Evolutionary conservation across 2,113 vertebrate species (phyloP).

Genomic region (Ctenomys sociabilis): DNA sequence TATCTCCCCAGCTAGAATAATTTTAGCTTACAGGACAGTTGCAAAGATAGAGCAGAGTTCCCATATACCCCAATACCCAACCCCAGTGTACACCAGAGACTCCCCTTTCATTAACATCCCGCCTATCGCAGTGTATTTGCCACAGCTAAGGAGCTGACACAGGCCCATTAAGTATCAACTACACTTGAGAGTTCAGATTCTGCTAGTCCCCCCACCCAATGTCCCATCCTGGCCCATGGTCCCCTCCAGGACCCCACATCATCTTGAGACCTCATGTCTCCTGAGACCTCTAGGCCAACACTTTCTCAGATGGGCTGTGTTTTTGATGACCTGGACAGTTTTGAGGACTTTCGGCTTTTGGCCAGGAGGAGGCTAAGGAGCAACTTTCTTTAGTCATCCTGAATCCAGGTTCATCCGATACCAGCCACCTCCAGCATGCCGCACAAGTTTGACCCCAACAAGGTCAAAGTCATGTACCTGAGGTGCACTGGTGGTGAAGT

Average conservation of each 20-base stretch:
- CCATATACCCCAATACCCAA: rapidly evolving
- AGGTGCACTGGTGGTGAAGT: no score
- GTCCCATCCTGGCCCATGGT: background rate
- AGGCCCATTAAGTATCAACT: rapidly evolving
- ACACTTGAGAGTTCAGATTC: rapidly evolving
- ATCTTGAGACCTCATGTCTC: rapidly evolving
- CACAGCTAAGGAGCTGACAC: background rate
- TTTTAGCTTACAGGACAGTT: background rate
- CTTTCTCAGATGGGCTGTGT: background rate
- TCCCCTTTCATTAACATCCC: rapidly evolving
- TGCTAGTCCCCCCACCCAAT: rapidly evolving
- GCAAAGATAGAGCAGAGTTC: background rate
- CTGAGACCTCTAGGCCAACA: background rate
- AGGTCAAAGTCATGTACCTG: no score
- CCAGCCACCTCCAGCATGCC: no score
- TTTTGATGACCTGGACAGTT: background rate
- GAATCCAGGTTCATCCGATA: no score
- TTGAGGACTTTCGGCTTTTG: no score
- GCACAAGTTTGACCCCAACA: no score
- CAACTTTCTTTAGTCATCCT: no score
- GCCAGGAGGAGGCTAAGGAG: no score
- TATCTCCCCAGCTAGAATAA: background rate
- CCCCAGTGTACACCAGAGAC: no score
- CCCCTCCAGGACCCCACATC: background rate
- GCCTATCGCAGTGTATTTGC: rapidly evolving